Evolutionary conservation across 1,140 invertebrate species (phyloP), one percentile per base, ranked within the genome.

Genomic region (Sinella curviseta): DNA sequence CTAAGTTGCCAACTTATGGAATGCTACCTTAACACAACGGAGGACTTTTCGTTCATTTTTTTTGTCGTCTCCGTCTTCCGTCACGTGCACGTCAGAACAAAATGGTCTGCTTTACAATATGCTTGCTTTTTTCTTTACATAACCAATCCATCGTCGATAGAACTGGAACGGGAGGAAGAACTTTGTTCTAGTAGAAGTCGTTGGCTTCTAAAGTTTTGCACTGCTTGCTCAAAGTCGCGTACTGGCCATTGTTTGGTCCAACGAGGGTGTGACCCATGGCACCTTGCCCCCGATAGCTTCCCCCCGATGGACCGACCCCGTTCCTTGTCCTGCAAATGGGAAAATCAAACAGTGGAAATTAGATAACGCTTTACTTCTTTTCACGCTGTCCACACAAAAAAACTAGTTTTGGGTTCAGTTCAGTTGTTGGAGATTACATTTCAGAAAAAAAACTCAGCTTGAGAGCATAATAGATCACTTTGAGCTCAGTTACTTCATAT

Each of bases 161-260:
- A 65, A 26, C 57, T 65, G 24, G 57, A 26, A 12, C 24, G 26
- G 8, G 24, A 14, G 20, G 39, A 12, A 48, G 39, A 48, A 8
- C 39, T 8, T 20, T 48, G 8, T 20, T 93, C 95, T 93, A 96
- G 93, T 96, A 96, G 88, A 96, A 96, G 89, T 96, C 94, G 85
- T 92, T 94, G 67, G 94, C 94, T 88, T 96, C 95, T n/a, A 96
- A 89, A 78, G 95, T 96, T 88, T 96, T 96, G 91, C 95, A 96
- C 88, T 95, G 94, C 89, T 95, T 95, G 91, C 93, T 95, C 86
- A 96, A 89, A 89, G 95, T 89, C 80, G 88, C 87, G 85, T 89
- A 89, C 85, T 89, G 88, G 65, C 88, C 87, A 85, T 86, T 84
- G 84, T 86, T 86, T 73, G 87, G 86, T 82, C 87, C 55, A 60